Base-by-base conservation (phyloP, 2,113 vertebrate species). In the Acanthisitta chloris region DNA sequence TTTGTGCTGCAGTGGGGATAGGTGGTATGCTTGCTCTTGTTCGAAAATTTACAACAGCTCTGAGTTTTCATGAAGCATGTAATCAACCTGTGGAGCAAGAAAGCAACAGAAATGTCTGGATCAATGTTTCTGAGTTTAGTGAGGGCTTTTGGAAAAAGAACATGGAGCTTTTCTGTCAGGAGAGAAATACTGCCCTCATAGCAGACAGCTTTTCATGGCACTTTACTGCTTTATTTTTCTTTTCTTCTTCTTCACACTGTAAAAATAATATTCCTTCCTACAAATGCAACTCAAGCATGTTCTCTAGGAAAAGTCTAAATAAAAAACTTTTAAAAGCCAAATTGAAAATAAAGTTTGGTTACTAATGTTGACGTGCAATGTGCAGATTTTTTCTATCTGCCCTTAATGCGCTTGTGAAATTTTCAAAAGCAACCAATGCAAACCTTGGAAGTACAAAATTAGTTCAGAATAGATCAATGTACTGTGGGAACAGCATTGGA, bases 51-150 rank as follows among this genome's bases (percentile, higher is more conserved):
- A 95, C 71, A 94, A 34, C 71, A 86, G 38, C 58, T 86, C 62
- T 88, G 87, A 92, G 81, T 82, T 96, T 94, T 95, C 86, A 67
- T 90, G 94, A 91, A 88, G 70, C 93, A 49, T 90, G 74, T 92
- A 95, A 95, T 94, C 96, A 94, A 95, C 89, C 91, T 94, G 70
- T 82, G 81, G 90, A 90, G 81, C 90, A 91, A 93, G 88, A 81
- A 96, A 93, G 93, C 91, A 92, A 93, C 88, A 96, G 96, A 96
- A 95, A 93, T 91, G 92, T 87, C 94, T 94, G 85, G 93, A 95
- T 97, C 93, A 88, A 96, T 96, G 96, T 91, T 88, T 92, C 79
- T 86, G 90, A 96, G 92, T 96, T 95, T 94, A 96, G 90, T 81
- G 64, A 96, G 64, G 67, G 92, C 42, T 73, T 96, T 94, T 95